These are phyloP conservation scores for Dicyrtoma fusca DNA, from an alignment of 2,888 invertebrate genomes.

Conservation along the genomic window DNA sequence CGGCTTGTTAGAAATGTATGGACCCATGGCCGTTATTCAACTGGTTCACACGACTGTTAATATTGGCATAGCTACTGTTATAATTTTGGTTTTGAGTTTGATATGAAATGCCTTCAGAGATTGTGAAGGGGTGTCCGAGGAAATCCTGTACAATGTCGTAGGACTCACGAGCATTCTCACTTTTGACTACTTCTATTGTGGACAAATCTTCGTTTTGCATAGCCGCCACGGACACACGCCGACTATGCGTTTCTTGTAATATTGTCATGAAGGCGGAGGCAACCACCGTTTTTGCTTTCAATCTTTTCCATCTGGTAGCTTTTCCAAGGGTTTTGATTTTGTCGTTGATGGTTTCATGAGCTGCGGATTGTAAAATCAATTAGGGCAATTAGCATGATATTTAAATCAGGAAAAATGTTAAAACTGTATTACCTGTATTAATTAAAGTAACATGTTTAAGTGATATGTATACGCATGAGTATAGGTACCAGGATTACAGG, in stretches of 20 bases:
- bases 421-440: background rate
- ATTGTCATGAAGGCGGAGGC: constrained; percentile 35
- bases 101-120: background rate
- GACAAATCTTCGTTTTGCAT: background rate
- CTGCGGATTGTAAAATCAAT: constrained; percentile 18
- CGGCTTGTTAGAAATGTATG: too few relatives aligned
- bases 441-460: too few relatives aligned
- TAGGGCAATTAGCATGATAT: background rate
- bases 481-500: constrained; percentile 36
- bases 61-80: too few relatives aligned
- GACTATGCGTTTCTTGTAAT: background rate
- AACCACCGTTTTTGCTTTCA: constrained; percentile 30
- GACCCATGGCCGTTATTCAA: too few relatives aligned
- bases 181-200: background rate
- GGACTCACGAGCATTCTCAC: constrained; percentile 9
- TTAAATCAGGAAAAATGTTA: background rate
- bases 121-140: constrained; percentile 38
- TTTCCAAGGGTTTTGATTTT: constrained; percentile 20
- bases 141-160: constrained; percentile 35
- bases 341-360: constrained; percentile 26
- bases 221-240: background rate
- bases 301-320: constrained; percentile 26
- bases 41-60: too few relatives aligned
- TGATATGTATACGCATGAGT: background rate
- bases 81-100: too few relatives aligned